Conservation (phyloP, 2,113 vertebrate genomes). For the Dipodomys ordii region DNA sequence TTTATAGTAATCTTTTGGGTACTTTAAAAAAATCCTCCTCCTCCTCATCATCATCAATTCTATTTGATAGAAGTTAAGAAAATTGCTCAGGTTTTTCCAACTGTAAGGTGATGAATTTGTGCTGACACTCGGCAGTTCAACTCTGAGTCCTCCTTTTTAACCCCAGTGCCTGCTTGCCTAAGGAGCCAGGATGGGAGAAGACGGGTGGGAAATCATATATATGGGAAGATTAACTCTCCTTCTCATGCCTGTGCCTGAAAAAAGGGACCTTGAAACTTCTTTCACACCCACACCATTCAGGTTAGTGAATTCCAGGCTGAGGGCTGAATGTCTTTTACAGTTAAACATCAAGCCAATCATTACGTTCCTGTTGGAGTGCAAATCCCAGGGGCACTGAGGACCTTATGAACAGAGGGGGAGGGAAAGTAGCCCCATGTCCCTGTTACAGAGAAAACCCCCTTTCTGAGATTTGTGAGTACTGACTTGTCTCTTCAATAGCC, state of each 20-base stretch:
- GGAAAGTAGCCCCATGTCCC: neutral
- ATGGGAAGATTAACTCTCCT: neutral
- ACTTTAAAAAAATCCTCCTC: too few species aligned
- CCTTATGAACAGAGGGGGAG: neutral
- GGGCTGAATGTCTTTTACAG: neutral
- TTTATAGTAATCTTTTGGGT: neutral
- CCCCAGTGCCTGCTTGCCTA: neutral
- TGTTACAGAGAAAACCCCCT: neutral
- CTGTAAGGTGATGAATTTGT: neutral
- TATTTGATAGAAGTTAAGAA: constrained; percentile 7
- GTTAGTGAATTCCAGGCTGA: neutral
- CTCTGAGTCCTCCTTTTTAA: neutral
- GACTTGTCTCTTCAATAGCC: neutral
- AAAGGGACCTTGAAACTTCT: neutral
- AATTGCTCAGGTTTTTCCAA: neutral
- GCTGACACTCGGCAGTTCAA: neutral
- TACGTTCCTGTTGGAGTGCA: neutral
- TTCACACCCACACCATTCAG: neutral
- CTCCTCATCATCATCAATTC: neutral
- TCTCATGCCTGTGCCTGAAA: neutral
- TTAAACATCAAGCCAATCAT: neutral
- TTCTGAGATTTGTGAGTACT: neutral
- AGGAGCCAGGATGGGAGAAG: neutral
- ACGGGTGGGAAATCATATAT: neutral
- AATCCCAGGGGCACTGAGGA: neutral